phyloP scores from a whole-genome alignment of 1,140 invertebrate genomes.

The Macrocentrus cingulum region DNA sequence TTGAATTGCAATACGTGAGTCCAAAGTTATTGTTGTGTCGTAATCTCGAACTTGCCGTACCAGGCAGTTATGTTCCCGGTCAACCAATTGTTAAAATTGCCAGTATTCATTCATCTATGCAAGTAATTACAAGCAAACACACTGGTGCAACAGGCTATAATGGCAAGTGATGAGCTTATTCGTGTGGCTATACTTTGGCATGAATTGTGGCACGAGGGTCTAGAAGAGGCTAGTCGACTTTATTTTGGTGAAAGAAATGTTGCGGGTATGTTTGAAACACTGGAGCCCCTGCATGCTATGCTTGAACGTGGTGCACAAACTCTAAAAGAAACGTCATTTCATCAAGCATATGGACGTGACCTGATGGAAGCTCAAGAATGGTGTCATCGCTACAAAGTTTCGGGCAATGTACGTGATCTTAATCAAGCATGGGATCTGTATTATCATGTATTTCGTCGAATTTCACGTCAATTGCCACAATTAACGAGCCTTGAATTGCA shows the following conservation, averaged over 20 bases:
- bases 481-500: too few relatives aligned
- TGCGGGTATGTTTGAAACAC: conserved; percentile 91
- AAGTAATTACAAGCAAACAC: too few relatives aligned
- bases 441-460: too few relatives aligned
- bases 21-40: conserved; percentile 86
- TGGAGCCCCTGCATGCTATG: conserved; percentile 94
- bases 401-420: too few relatives aligned
- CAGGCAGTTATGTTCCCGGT: conserved; percentile 92
- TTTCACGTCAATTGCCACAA: too few relatives aligned
- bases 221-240: conserved; percentile 93
- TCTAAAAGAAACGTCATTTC: conserved; percentile 95
- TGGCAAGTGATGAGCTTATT: conserved; percentile 96
- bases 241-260: conserved; percentile 96
- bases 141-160: conserved; percentile 90
- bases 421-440: too few relatives aligned
- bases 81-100: conserved; percentile 85
- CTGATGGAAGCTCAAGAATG: conserved; percentile 91
- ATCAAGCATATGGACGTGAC: conserved; percentile 93
- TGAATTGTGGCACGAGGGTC: conserved; percentile 97
- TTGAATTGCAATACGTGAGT: conserved; percentile 94
- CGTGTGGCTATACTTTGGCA: conserved; percentile 99
- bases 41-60: conserved; percentile 92
- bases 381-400: conserved; percentile 86
- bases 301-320: conserved; percentile 93
- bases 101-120: conserved; percentile 79